Conservation (phyloP, 2,888 invertebrate species). For the Epirrhoe alternata region DNA sequence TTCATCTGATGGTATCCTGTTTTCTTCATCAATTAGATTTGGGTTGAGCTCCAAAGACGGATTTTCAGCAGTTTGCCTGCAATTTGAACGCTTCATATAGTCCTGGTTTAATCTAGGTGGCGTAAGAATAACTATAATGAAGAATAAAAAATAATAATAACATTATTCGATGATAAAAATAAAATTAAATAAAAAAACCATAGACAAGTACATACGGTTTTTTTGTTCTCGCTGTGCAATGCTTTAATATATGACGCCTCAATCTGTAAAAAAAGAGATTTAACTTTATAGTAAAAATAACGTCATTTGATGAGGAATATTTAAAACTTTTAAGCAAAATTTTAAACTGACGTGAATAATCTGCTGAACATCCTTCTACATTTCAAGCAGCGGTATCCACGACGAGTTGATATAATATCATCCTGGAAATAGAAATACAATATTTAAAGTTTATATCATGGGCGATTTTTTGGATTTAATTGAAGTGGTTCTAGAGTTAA, state of each 20-base stretch:
- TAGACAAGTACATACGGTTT: no score
- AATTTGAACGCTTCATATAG: slow-evolving; percentile 11
- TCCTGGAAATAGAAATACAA: no score
- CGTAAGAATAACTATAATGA: no score
- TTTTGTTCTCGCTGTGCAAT: slow-evolving; percentile 53
- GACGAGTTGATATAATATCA: slow-evolving; percentile 27
- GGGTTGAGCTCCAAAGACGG: slow-evolving; percentile 39
- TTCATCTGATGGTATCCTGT: slow-evolving; percentile 66
- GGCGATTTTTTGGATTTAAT: no score
- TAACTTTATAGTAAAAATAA: not conserved
- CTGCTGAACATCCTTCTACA: slow-evolving; percentile 59
- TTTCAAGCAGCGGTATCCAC: slow-evolving; percentile 57
- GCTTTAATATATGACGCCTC: slow-evolving; percentile 55
- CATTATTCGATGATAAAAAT: no score
- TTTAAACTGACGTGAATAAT: slow-evolving; percentile 61
- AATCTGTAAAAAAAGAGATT: slow-evolving; percentile 54
- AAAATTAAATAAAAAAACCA: no score
- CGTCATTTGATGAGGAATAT: no score
- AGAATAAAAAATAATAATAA: no score
- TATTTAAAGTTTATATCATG: no score
- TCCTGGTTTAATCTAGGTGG: no score
- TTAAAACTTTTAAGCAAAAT: slow-evolving; percentile 14
- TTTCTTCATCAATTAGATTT: slow-evolving; percentile 56
- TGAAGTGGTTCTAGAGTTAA: no score
- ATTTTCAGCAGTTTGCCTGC: slow-evolving; percentile 30